Evolutionary conservation across 2,888 invertebrate species (phyloP).

Genomic region (Chironomus tentans): DNA sequence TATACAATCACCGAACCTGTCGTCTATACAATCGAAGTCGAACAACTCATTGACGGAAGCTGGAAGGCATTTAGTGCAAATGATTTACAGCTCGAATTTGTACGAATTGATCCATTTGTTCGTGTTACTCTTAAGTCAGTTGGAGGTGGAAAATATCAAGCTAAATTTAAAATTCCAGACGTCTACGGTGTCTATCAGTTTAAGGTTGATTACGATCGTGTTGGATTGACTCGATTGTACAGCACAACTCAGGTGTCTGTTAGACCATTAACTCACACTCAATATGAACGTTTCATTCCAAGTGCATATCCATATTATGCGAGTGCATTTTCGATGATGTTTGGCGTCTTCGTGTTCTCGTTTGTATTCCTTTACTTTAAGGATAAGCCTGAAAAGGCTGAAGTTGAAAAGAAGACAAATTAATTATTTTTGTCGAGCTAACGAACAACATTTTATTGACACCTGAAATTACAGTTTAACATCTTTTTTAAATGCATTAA

Average conservation of each 20-base stretch:
- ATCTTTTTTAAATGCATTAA: not conserved
- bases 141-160: slow-evolving; percentile 71
- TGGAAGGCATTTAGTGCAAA: slow-evolving; percentile 89
- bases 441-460: not conserved
- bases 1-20: slow-evolving; percentile 96
- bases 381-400: slow-evolving; percentile 63
- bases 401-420: slow-evolving; percentile 37
- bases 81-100: slow-evolving; percentile 96
- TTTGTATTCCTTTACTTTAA: slow-evolving; percentile 93
- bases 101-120: slow-evolving; percentile 97
- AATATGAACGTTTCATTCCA: slow-evolving; percentile 96
- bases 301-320: slow-evolving; percentile 98
- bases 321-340: slow-evolving; percentile 99
- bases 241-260: slow-evolving; percentile 97
- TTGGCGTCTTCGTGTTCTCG: slow-evolving; percentile 88
- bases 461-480: not conserved
- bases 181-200: slow-evolving; percentile 99
- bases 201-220: slow-evolving; percentile 91
- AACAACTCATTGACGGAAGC: slow-evolving; percentile 68
- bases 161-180: slow-evolving; percentile 91
- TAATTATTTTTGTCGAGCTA: not conserved
- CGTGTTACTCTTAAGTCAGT: slow-evolving; percentile 66
- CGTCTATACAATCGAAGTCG: slow-evolving; percentile 85
- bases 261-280: slow-evolving; percentile 90
- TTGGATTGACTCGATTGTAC: slow-evolving; percentile 89